Conservation (phyloP, 2,113 vertebrate genomes). For the Cephalopterus ornatus region DNA sequence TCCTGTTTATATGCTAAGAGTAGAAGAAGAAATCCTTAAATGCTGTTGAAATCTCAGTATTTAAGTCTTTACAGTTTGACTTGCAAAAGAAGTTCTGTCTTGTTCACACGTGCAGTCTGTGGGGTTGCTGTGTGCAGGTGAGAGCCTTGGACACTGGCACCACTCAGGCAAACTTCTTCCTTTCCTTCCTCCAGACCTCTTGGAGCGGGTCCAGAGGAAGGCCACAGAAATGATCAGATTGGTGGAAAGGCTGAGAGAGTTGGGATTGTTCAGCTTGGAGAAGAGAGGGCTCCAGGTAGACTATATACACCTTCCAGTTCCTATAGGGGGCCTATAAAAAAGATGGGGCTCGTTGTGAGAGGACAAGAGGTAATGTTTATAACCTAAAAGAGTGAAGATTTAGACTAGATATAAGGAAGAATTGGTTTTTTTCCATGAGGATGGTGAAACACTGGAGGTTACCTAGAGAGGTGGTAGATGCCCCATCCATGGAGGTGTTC, state of each 20-base stretch:
- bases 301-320: rapidly evolving
- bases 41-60: neutral
- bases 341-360: neutral
- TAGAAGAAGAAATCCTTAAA: neutral
- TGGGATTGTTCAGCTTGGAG: neutral
- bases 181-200: neutral
- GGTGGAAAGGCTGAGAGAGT: neutral
- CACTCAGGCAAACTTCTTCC: neutral
- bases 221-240: neutral
- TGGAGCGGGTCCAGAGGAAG: rapidly evolving
- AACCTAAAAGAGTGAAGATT: neutral
- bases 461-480: neutral
- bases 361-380: neutral
- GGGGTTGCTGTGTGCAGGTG: neutral
- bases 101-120: rapidly evolving
- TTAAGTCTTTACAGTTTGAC: neutral
- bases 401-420: too few species aligned
- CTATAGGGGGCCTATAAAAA: neutral
- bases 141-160: rapidly evolving
- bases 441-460: neutral
- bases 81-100: neutral
- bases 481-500: neutral
- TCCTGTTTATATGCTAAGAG: neutral
- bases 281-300: neutral
- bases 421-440: neutral